These are phyloP conservation scores for Cyrtorhinus lividipennis DNA, from an alignment of 1,140 invertebrate species.

Conservation along the genomic window DNA sequence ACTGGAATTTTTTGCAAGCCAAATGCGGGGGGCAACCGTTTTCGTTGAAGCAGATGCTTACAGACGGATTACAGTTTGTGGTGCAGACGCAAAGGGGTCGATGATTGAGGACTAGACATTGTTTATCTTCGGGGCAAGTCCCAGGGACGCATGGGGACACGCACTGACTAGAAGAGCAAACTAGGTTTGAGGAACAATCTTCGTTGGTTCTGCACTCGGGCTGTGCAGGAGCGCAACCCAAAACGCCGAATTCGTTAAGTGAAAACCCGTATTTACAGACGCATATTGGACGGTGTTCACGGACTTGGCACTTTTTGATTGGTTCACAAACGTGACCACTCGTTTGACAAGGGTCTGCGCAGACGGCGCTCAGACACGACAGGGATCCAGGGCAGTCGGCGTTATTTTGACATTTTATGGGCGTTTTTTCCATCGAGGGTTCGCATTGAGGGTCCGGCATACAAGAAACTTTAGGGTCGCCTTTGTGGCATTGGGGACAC, in stretches of 20 bases:
- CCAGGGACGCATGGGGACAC: conserved; percentile 62
- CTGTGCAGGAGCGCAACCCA: conserved; percentile 63
- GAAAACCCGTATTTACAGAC: conserved; percentile 78
- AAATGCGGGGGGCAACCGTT: conserved; percentile 67
- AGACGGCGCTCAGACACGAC: conserved; percentile 58
- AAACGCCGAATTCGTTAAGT: conserved; percentile 65
- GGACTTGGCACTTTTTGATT: conserved; percentile 76
- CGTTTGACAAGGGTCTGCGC: conserved; percentile 56
- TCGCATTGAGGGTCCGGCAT: conserved; percentile 58
- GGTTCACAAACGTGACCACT: conserved; percentile 47
- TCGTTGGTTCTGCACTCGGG: conserved; percentile 62
- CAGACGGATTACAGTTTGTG: conserved; percentile 66
- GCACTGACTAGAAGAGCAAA: conserved; percentile 66
- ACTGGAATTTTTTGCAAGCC: conserved; percentile 76
- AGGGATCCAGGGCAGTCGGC: conserved; percentile 58
- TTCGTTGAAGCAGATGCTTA: conserved; percentile 77
- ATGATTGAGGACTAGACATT: conserved; percentile 71
- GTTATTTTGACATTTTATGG: conserved; percentile 31
- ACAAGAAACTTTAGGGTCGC: conserved; percentile 60
- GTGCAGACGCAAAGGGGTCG: conserved; percentile 70
- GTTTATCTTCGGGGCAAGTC: conserved; percentile 60
- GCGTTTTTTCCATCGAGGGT: not conserved
- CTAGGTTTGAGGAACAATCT: conserved; percentile 71
- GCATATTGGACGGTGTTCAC: conserved; percentile 67
- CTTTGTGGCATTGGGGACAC: conserved; percentile 73